A percentile compares a stretch with the other conserved stretches of the same genome.
Evolutionary conservation across 2,888 invertebrate species (phyloP).

Genomic region (Mythimna loreyi): DNA sequence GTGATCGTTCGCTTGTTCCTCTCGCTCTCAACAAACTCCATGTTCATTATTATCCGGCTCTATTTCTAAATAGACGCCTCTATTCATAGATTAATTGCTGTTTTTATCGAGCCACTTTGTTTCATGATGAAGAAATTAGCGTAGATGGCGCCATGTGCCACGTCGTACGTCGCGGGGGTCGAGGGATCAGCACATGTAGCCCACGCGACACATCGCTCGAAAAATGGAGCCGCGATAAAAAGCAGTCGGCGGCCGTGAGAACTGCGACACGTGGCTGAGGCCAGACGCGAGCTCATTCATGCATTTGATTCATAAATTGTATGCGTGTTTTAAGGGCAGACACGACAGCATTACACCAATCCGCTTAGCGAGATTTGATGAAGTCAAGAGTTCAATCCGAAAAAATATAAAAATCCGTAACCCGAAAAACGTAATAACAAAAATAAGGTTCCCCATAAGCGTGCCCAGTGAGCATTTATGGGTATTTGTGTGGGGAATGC

Average conservation of each 20-base stretch:
- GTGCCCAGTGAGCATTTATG: slow-evolving; percentile 68
- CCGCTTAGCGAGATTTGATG: slow-evolving; percentile 44
- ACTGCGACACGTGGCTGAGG: slow-evolving; percentile 85
- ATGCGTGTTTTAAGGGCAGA: slow-evolving; percentile 73
- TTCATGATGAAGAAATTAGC: slow-evolving; percentile 87
- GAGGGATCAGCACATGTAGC: slow-evolving; percentile 84
- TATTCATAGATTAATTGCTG: slow-evolving; percentile 50
- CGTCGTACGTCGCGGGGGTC: slow-evolving; percentile 83
- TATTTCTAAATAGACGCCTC: slow-evolving; percentile 33
- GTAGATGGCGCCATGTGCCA: slow-evolving; percentile 84
- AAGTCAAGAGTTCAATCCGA: slow-evolving; percentile 26
- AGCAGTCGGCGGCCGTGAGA: slow-evolving; percentile 86
- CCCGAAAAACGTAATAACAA: slow-evolving; percentile 30
- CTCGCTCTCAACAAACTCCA: slow-evolving; percentile 3
- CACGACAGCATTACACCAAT: slow-evolving; percentile 58
- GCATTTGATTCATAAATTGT: slow-evolving; percentile 89
- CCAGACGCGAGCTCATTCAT: slow-evolving; percentile 85
- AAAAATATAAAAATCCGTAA: slow-evolving; percentile 5
- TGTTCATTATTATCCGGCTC: slow-evolving; percentile 34
- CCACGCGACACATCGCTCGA: slow-evolving; percentile 84
- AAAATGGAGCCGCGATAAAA: slow-evolving; percentile 85
- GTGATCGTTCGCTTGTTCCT: slow-evolving; percentile 30
- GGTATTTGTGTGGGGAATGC: slow-evolving; percentile 76
- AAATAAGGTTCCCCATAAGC: slow-evolving; percentile 39
- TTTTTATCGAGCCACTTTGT: slow-evolving; percentile 65